Base-by-base conservation (phyloP, 2,888 invertebrate species). In the Ormyrus labotus region DNA sequence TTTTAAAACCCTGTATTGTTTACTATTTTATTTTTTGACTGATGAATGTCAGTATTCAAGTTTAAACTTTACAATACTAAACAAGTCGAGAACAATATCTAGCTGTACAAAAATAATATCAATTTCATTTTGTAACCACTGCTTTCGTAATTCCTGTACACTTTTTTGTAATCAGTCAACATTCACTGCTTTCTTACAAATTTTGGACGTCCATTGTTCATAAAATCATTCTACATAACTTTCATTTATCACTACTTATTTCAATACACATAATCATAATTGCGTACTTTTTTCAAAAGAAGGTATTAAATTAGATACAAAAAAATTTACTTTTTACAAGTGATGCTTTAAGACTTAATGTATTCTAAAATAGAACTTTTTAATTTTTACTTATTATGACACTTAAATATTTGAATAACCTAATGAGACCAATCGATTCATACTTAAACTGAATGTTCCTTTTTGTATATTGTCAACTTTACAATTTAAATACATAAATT, bases 341-440 rank as follows among this genome's bases (percentile, higher is more conserved):
- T 8, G 53, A 51, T 50, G 9, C 34, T 9, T 19, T 60, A 67
- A 78, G 53, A 67, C 58, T 48, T 69, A 34, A 63, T 34, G 57
- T 53, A 75, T 19, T 68, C 34, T 68, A 75, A 47, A 51, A 2
- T 55, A 63, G 10, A 68, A 74, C 13, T 61, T 65, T 73, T 63
- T 47, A 65, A 57, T 78, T 79, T 69, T 13, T 11, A 34, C 34
- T 48, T 60, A 70, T 75, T 8, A 80, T 65, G 65, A 60, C 19
- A 72, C 67, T 64, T 13, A n/a, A 61, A 58, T 19, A 60, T 69
- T 72, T 70, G 34, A 34, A 81, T 73, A 80, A 80, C 73, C 81
- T 82, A 83, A 73, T 81, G 83, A 83, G 81, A 82, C 83, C 78
- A 83, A 83, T 79, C 9, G 48, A 70, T 78, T 74, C 65, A 72